Evolutionary conservation across 1,140 invertebrate species (phyloP).

Genomic region (Drosophila athabasca): DNA sequence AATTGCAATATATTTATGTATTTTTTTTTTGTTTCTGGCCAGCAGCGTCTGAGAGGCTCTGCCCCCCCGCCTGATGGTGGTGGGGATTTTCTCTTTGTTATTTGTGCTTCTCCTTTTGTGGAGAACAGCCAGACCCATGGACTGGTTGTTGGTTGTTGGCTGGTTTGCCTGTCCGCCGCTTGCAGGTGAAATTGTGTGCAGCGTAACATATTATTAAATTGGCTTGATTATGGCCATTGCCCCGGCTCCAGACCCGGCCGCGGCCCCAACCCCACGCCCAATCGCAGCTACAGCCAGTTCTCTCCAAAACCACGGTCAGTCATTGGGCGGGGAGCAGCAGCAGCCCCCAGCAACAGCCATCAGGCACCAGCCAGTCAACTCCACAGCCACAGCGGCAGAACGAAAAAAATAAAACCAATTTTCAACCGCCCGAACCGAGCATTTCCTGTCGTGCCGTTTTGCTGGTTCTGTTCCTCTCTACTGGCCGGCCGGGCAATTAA

Average conservation of each 20-base stretch:
- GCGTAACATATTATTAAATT: conserved; percentile 80
- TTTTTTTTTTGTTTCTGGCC: conserved; percentile 25
- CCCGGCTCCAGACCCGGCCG: not conserved
- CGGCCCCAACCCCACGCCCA: conserved; percentile 3
- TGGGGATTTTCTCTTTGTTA: not conserved
- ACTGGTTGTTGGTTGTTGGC: conserved; percentile 11
- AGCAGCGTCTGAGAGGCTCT: conserved; percentile 6
- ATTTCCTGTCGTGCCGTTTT: conserved; percentile 67
- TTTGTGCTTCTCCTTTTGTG: conserved; percentile 8
- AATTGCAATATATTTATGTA: conserved; percentile 19
- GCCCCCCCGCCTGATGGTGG: not conserved
- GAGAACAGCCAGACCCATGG: not conserved
- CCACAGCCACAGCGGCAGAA: conserved; percentile 1
- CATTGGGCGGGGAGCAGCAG: conserved; percentile 4
- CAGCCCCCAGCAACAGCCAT: conserved; percentile 21
- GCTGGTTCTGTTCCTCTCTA: conserved; percentile 29
- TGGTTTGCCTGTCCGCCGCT: conserved; percentile 31
- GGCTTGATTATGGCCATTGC: conserved; percentile 72
- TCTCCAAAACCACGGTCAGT: conserved; percentile 36
- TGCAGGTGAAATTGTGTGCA: conserved; percentile 78
- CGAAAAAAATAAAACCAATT: conserved; percentile 56
- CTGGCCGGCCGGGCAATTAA: conserved; percentile 57
- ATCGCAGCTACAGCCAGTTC: conserved; percentile 41
- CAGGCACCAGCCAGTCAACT: not conserved
- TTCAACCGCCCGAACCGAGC: conserved; percentile 58